Evolutionary conservation across 2,113 vertebrate species (phyloP).

Genomic region (Telmatochromis sp.): DNA sequence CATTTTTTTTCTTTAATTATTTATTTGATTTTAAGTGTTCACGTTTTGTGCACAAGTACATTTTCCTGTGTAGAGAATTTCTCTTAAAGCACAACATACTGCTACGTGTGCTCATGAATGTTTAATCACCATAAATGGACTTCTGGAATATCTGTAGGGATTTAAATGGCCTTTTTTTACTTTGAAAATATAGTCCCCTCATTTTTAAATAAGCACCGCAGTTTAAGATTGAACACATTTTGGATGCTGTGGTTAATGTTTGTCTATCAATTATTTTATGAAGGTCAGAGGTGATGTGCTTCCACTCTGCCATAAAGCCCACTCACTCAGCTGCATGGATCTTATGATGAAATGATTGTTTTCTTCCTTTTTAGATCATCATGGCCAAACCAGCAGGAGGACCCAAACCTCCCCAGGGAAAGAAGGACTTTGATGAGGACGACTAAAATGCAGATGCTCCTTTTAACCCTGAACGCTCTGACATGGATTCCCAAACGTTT

Average conservation of each 20-base stretch:
- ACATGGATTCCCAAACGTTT: slow-evolving; percentile 33
- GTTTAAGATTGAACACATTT: neutral
- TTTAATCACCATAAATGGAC: neutral
- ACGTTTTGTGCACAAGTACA: neutral
- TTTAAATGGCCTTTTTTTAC: neutral
- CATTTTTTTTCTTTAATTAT: neutral
- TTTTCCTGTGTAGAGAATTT: neutral
- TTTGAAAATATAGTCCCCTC: neutral
- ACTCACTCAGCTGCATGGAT: neutral
- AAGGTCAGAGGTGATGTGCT: neutral
- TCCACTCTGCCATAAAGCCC: neutral
- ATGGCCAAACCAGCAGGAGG: slow-evolving; percentile 98
- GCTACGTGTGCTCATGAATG: neutral
- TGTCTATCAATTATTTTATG: neutral
- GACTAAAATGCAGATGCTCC: slow-evolving; percentile 69
- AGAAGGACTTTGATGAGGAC: slow-evolving; percentile 95
- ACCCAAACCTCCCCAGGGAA: slow-evolving; percentile 89
- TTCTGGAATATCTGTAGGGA: neutral
- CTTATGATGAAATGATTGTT: neutral
- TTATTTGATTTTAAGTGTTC: neutral
- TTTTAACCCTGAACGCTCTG: neutral
- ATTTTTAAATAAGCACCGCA: neutral
- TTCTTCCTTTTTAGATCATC: slow-evolving; percentile 78
- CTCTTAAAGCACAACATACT: neutral
- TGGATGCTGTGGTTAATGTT: neutral